phyloP scores from a whole-genome alignment of 2,888 invertebrate species.

The Colostygia pectinataria region DNA sequence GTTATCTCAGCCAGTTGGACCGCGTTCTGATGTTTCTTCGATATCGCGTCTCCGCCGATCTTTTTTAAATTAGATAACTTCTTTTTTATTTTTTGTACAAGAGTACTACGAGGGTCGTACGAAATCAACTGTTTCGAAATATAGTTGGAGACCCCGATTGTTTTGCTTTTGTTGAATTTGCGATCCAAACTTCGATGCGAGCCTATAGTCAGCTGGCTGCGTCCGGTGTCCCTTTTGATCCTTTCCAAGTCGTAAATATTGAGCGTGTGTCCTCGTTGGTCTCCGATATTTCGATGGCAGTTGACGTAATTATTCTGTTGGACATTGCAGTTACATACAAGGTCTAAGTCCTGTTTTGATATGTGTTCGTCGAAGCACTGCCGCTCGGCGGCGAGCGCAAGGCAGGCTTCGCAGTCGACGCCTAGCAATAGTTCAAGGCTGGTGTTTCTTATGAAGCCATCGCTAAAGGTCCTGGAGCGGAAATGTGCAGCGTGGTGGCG shows the following conservation, averaged over 20 bases:
- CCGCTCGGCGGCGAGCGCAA: conserved; percentile 70
- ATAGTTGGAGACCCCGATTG: conserved; percentile 74
- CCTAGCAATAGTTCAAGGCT: conserved; percentile 77
- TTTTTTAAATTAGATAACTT: conserved; percentile 79
- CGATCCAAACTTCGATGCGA: conserved; percentile 78
- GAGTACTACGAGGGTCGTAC: conserved; percentile 74
- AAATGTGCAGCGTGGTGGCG: conserved; percentile 65
- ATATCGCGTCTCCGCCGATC: conserved; percentile 73
- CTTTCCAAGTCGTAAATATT: conserved; percentile 76
- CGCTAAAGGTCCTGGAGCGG: conserved; percentile 77
- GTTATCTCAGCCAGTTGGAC: conserved; percentile 78
- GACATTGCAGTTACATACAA: conserved; percentile 76
- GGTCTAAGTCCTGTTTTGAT: conserved; percentile 70
- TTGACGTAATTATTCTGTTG: conserved; percentile 74
- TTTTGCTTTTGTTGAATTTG: conserved; percentile 74
- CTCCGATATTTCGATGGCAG: conserved; percentile 60
- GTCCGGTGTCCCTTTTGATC: conserved; percentile 68
- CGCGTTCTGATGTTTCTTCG: conserved; percentile 75
- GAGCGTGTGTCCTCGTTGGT: conserved; percentile 69
- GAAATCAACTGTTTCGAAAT: conserved; percentile 78
- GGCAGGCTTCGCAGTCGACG: conserved; percentile 79
- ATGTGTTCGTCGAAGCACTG: conserved; percentile 69
- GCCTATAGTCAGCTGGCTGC: conserved; percentile 59
- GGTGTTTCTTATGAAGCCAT: conserved; percentile 77
- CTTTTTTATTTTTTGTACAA: conserved; percentile 78